These are phyloP conservation scores for Festucalex cinctus DNA, from an alignment of 2,113 vertebrate species.

Conservation along the genomic window DNA sequence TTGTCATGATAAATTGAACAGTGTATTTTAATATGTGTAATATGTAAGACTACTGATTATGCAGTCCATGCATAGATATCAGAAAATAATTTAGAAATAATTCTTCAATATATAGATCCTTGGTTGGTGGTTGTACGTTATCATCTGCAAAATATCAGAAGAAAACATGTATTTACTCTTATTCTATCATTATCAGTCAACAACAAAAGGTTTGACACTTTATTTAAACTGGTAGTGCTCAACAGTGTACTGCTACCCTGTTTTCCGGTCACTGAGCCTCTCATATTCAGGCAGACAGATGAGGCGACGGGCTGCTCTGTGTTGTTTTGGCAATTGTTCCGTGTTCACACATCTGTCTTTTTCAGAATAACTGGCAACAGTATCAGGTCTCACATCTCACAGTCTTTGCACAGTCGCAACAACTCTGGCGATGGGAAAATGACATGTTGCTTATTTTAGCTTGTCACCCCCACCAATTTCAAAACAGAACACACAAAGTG, in stretches of 20 bases:
- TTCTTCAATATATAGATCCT: not conserved
- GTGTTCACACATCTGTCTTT: conserved; percentile 52
- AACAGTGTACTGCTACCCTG: not conserved
- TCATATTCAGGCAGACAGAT: conserved; percentile 44
- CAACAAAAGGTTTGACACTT: not conserved
- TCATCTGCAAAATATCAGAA: not conserved
- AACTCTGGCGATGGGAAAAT: conserved; percentile 56
- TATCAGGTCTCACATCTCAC: conserved; percentile 63
- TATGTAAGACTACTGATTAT: too few species aligned
- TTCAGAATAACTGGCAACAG: conserved; percentile 64
- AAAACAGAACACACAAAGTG: conserved; percentile 16
- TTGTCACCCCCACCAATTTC: conserved; percentile 9
- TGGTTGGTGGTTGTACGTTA: not conserved
- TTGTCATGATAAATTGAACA: too few species aligned
- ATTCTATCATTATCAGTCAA: not conserved
- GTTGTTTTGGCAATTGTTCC: conserved; percentile 61
- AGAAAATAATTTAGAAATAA: too few species aligned
- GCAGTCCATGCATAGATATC: too few species aligned
- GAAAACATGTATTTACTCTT: not conserved
- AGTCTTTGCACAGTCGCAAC: conserved; percentile 54
- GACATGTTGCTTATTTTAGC: conserved; percentile 41
- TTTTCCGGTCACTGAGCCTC: conserved; percentile 44
- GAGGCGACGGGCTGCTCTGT: conserved; percentile 38
- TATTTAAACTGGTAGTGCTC: not conserved
- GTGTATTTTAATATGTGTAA: too few species aligned